Evolutionary conservation across 2,888 invertebrate species (phyloP), one percentile per base, ranked within the genome.

Genomic region (Gymnoscelis rufifasciata): DNA sequence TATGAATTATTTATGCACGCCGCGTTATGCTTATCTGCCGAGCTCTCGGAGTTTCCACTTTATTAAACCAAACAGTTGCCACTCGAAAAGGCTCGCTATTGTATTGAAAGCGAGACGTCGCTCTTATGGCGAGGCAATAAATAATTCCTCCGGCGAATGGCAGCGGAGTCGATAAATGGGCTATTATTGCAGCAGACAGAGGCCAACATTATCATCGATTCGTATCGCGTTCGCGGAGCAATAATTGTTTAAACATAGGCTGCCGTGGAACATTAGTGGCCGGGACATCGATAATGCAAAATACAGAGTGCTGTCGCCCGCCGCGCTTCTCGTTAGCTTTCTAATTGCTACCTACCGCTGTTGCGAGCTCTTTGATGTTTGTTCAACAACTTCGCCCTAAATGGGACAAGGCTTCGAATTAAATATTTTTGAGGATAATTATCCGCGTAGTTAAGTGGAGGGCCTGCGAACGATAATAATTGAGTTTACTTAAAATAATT

Each of bases 161-260:
- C 75, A 77, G 74, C 59, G 65, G 67, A 79, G 67, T 81, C 81
- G 80, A 84, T 83, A 83, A 84, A 83, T 76, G 82, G 81, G 69
- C 83, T 83, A 83, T 84, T 83, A 84, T 82, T 78, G 75, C 78
- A 73, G 71, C 74, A 79, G 80, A 82, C 83, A 76, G 78, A 76
- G 76, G 78, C 80, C 76, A 79, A 78, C 78, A 81, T 84, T 83
- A 83, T 83, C 82, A 75, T 78, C 75, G 78, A 83, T 79, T 84
- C 76, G 78, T 78, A 84, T 83, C 82, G 79, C 74, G 76, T 80
- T 81, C 72, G 74, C 71, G 66, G 68, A 66, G 74, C 71, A 77
- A 81, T 84, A 82, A 86, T 84, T 83, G 83, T 84, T 83, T 82
- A 82, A 84, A 82, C 81, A 82, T 76, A 80, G 78, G 71, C 70